Percentiles rank a stretch among this genome's conserved stretches.
These are phyloP conservation scores for Leptocoma aspasia DNA, from an alignment of 2,113 vertebrate genomes.

Conservation along the genomic window DNA sequence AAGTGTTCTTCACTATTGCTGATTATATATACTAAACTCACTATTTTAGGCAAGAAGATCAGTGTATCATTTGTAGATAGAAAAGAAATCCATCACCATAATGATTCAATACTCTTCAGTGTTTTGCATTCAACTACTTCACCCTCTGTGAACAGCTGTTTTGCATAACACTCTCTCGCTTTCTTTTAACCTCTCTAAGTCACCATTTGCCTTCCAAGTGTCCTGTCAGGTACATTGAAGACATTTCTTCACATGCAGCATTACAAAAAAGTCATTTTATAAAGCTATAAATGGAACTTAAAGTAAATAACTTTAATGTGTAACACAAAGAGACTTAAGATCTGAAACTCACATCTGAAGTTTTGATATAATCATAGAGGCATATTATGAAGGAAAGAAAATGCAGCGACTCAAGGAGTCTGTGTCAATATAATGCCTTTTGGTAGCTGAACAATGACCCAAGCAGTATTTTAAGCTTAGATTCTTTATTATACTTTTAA, in stretches of 20 bases:
- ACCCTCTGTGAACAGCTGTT: conserved; percentile 21
- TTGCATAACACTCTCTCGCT: conserved; percentile 30
- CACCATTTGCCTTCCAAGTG: conserved; percentile 52
- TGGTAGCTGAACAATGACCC: background rate
- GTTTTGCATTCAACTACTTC: conserved; percentile 51
- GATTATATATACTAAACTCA: conserved; percentile 31
- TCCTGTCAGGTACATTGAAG: conserved; percentile 8
- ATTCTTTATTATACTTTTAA: background rate
- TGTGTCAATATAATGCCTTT: background rate
- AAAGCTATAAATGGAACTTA: background rate
- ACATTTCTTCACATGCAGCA: background rate
- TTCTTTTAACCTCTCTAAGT: conserved; percentile 42
- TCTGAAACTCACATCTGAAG: background rate
- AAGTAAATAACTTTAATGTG: background rate
- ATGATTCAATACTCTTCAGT: conserved; percentile 25
- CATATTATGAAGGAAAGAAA: background rate
- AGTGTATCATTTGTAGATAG: conserved; percentile 36
- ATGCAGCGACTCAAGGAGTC: background rate
- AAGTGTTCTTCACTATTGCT: background rate
- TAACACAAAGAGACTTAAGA: background rate
- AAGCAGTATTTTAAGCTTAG: background rate
- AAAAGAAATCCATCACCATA: conserved; percentile 52
- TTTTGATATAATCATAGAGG: background rate
- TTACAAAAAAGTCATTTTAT: conserved; percentile 8
- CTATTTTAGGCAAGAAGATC: conserved; percentile 17